Evolutionary conservation across 1,140 invertebrate species (phyloP).

Genomic region (Pseudobourletiella spinata): DNA sequence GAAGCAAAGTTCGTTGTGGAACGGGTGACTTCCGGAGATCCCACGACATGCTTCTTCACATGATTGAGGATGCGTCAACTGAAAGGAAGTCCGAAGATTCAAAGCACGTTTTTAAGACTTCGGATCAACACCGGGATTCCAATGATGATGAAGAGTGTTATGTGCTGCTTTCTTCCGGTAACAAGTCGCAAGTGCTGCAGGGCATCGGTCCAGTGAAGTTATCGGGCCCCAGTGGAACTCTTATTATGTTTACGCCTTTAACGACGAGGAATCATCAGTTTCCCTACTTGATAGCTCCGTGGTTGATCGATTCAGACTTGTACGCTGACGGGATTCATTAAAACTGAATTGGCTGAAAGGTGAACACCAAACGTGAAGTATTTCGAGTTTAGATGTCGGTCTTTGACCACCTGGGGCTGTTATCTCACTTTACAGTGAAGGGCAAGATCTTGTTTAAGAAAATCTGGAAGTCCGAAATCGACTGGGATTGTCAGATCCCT

Average conservation of each 20-base stretch:
- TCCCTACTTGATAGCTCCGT: not conserved
- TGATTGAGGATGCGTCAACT: too few species aligned
- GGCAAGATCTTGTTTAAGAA: constrained; percentile 26
- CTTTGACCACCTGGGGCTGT: constrained; percentile 22
- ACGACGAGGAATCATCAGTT: constrained; percentile 1
- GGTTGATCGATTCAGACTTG: not conserved
- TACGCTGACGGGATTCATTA: not conserved
- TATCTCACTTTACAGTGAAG: constrained; percentile 12
- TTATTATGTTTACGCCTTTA: not conserved
- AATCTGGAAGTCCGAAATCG: constrained; percentile 17
- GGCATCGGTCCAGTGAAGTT: constrained; percentile 6
- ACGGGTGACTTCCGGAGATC: not conserved
- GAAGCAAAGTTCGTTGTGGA: too few species aligned
- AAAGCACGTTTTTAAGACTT: too few species aligned
- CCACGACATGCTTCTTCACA: not conserved
- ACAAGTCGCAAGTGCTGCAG: not conserved
- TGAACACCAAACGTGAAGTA: constrained; percentile 16
- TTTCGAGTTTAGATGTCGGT: constrained; percentile 5
- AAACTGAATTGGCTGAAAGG: not conserved
- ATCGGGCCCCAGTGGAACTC: not conserved
- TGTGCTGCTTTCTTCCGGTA: not conserved
- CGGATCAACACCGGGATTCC: too few species aligned
- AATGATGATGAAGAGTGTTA: not conserved
- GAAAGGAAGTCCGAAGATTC: too few species aligned
- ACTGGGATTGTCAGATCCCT: constrained; percentile 22